Evolutionary conservation across 2,113 vertebrate genomes (phyloP), one percentile per base, ranked within the genome.

Genomic region (Neotoma lepida): DNA sequence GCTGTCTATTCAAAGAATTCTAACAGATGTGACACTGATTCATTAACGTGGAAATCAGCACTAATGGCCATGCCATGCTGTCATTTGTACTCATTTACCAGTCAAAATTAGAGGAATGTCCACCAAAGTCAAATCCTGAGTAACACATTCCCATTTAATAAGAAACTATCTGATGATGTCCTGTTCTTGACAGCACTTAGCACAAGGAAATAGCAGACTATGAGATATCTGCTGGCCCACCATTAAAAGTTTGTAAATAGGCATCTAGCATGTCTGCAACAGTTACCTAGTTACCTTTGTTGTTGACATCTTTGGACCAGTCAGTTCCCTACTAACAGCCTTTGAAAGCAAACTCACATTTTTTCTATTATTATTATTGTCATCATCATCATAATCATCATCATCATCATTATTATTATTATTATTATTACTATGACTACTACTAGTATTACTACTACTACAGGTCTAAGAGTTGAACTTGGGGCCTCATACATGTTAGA

Each of bases 11-110:
- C 76, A 93, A 90, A 94, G 92, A 84, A 86, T 84, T 87, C 39
- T 82, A 96, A 64, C 70, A 93, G 78, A 93, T 96, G 76, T 95
- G 74, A 96, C 92, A 95, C 49, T 39, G 46, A 96, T 88, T 95
- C 5, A 2, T 92, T 95, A 86, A 78, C 78, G 54, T 88, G 63
- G 51, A 88, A 56, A 94, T 96, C 54, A 88, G 61, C 0, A 8
- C 46, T 95, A 95, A 96, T 94, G 81, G 33, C 13, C 41, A n/a
- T 35, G 15, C 46, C 33, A 74, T 85, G 80, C 44, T 24, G 41
- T 81, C 77, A 95, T 89, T 94, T 95, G 86, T 88, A 92, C 80
- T 93, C 77, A 94, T 95, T 95, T 96, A 33, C n/a, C 66, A 61
- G 63, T 93, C 85, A 90, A 96, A 93, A 77, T 96, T 66, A 96